phyloP scores from a whole-genome alignment of 1,140 invertebrate species.

The Pinna nobilis region DNA sequence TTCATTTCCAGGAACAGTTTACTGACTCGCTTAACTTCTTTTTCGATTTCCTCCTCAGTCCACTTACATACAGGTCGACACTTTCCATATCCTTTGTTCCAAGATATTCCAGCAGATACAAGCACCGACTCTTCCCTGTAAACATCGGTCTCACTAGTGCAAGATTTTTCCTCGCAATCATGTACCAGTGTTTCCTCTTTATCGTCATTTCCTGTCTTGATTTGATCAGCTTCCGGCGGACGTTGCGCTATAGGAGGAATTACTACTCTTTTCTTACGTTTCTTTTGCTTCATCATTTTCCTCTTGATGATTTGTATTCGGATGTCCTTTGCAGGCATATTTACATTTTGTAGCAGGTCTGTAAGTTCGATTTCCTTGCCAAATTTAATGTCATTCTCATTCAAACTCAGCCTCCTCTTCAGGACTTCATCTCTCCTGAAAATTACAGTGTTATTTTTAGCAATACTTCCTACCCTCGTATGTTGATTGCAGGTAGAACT shows the following conservation, averaged over 20 bases:
- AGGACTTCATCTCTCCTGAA: constrained; percentile 23
- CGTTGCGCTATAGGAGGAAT: too few species aligned
- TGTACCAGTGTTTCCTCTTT: background rate
- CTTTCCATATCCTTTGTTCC: constrained; percentile 2
- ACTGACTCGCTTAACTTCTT: constrained; percentile 15
- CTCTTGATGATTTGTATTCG: constrained; percentile 26
- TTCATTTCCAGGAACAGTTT: constrained; percentile 27
- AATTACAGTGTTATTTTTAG: constrained; percentile 5
- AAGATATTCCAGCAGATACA: constrained; percentile 24
- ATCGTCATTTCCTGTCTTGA: background rate
- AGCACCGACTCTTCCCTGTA: background rate
- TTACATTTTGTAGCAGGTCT: constrained; percentile 8
- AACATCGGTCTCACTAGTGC: background rate
- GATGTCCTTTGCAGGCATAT: constrained; percentile 35
- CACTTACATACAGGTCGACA: background rate
- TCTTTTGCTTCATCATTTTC: constrained; percentile 29
- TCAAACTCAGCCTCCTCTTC: constrained; percentile 12
- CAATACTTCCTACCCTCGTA: too few species aligned
- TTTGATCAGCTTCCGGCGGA: too few species aligned
- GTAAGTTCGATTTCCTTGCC: constrained; percentile 17
- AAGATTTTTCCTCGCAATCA: background rate
- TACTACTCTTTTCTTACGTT: background rate
- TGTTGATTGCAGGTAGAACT: background rate
- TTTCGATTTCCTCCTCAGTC: constrained; percentile 11
- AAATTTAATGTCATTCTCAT: constrained; percentile 5